Base-by-base conservation (phyloP, 2,888 invertebrate species). In the Pedicia rivosa region DNA sequence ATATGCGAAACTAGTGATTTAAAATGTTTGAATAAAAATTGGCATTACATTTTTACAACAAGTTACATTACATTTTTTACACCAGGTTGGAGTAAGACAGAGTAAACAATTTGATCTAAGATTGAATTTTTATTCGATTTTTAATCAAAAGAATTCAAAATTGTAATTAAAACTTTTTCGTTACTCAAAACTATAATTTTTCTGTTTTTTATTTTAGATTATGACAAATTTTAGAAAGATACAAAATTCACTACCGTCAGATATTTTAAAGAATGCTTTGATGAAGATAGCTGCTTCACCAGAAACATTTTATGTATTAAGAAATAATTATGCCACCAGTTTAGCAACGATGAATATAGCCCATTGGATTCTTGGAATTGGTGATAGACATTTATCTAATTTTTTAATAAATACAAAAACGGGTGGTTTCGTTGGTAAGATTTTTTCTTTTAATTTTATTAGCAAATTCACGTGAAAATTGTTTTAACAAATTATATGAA, bases 311-410 rank as follows among this genome's bases (percentile, higher is more conserved):
- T 66, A 72, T 45, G 63, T 65, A 3, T 50, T 79, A 31, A 62
- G 75, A 7, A 64, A 65, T 39, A 68, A 68, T 44, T 75, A 76
- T 49, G 63, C 68, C 2, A 62, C 60, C 15, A 69, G 68, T 5
- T 72, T 78, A 50, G 72, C 77, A 0, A 64, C 69, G 0, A 64
- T 77, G 56, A 74, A 70, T 48, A 57, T 71, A 4, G 67, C 70
- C 16, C 78, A 82, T 43, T 83, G 80, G 73, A 57, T 82, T 22
- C 53, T 81, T 10, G 54, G 63, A 2, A 74, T 83, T 38, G 82
- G 82, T 2, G 82, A 84, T 58, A 63, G 83, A 2, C 78, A 83
- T 61, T 58, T 77, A 34, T 60, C 63, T n/a, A 83, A 83, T 52
- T 68, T 63, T 9, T 49, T 76, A 28, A 55, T 83, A 8, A 65